A percentile compares a stretch with the other conserved stretches of the same genome.
These are phyloP conservation scores for Marcusenius ussheri DNA, from an alignment of 2,113 vertebrate genomes.

Conservation along the genomic window DNA sequence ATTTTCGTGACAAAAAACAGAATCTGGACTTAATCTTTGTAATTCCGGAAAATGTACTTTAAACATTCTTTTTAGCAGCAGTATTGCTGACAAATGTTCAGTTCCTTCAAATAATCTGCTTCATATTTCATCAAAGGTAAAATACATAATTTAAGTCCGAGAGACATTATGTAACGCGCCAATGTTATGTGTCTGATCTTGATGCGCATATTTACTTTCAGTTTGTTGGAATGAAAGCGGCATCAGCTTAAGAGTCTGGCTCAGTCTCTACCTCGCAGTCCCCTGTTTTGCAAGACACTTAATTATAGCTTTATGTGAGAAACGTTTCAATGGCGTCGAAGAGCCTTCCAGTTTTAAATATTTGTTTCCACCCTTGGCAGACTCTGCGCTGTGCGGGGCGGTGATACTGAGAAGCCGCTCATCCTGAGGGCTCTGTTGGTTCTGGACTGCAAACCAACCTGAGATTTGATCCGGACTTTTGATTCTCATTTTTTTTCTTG, in stretches of 20 bases:
- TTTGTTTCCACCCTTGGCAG: slow-evolving; percentile 70
- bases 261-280: slow-evolving; percentile 65
- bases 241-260: slow-evolving; percentile 56
- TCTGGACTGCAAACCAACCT: slow-evolving; percentile 41
- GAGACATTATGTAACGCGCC: slow-evolving; percentile 30
- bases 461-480: slow-evolving; percentile 57
- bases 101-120: neutral
- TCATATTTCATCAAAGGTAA: neutral
- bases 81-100: neutral
- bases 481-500: slow-evolving; percentile 57
- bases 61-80: neutral
- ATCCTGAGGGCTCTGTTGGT: slow-evolving; percentile 34
- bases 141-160: slow-evolving; percentile 10
- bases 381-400: slow-evolving; percentile 15
- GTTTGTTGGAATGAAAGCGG: slow-evolving; percentile 57
- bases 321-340: slow-evolving; percentile 54
- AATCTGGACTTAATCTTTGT: neutral
- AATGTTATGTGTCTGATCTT: slow-evolving; percentile 11
- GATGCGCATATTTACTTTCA: slow-evolving; percentile 37
- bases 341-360: slow-evolving; percentile 56
- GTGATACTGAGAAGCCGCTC: slow-evolving; percentile 49
- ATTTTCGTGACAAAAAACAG: neutral
- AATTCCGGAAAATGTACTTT: neutral
- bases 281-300: slow-evolving; percentile 70
- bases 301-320: slow-evolving; percentile 68